Percentiles rank a stretch among this genome's conserved stretches.
Evolutionary conservation across 2,113 vertebrate species (phyloP).

Genomic region (Eudorcas thomsonii): DNA sequence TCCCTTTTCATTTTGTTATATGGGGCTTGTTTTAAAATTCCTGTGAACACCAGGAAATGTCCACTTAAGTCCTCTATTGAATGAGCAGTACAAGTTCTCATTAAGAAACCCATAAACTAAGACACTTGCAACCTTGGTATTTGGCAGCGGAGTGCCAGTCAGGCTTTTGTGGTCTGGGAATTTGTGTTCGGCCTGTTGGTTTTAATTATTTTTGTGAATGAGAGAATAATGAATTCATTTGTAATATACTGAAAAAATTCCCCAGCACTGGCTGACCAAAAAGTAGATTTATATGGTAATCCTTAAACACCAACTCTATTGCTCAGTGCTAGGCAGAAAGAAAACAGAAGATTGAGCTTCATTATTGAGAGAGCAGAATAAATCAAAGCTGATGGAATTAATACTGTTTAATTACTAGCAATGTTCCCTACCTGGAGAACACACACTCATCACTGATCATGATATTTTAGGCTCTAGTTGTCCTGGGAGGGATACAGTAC

Average conservation of each 20-base stretch:
- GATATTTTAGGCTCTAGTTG: slow-evolving; percentile 69
- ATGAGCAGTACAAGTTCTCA: slow-evolving; percentile 35
- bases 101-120: slow-evolving; percentile 40
- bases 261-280: slow-evolving; percentile 60
- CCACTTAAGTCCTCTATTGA: not conserved
- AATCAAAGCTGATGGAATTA: slow-evolving; percentile 80
- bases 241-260: slow-evolving; percentile 65
- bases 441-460: slow-evolving; percentile 69
- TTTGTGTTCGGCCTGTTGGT: slow-evolving; percentile 70
- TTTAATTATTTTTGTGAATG: slow-evolving; percentile 75
- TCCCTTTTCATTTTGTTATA: not conserved
- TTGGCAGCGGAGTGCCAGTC: not conserved
- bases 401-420: slow-evolving; percentile 79
- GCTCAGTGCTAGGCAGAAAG: slow-evolving; percentile 51
- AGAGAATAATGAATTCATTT: slow-evolving; percentile 72
- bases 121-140: not conserved
- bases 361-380: slow-evolving; percentile 75
- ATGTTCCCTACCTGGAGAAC: slow-evolving; percentile 73
- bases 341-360: slow-evolving; percentile 67
- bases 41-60: not conserved
- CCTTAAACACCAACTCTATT: slow-evolving; percentile 67
- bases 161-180: slow-evolving; percentile 42
- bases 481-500: slow-evolving; percentile 50
- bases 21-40: not conserved
- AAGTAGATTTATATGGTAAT: slow-evolving; percentile 67